A percentile compares a stretch with the other conserved stretches of the same genome.
Conservation (phyloP, 2,797 vertebrate species). For the Cyprinodon diabolis region DNA sequence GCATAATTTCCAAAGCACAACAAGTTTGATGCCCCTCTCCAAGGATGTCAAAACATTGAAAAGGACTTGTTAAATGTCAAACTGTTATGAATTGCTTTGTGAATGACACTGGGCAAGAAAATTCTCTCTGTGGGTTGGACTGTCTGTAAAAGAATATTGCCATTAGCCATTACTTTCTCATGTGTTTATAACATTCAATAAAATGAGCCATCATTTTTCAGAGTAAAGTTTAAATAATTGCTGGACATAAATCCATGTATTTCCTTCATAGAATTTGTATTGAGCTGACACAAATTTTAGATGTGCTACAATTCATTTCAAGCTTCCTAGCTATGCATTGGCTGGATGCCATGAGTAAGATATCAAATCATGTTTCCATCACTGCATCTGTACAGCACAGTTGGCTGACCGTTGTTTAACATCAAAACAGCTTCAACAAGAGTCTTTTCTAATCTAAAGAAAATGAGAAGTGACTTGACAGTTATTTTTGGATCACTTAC, state of each 20-base stretch:
- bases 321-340: background rate
- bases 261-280: background rate
- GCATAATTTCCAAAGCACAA: conserved; percentile 2
- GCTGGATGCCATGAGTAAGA: background rate
- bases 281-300: no score
- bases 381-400: background rate
- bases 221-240: background rate
- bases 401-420: conserved; percentile 3
- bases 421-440: background rate
- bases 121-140: background rate
- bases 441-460: background rate
- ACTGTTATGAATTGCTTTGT: background rate
- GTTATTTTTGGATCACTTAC: background rate
- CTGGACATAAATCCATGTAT: background rate
- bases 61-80: conserved; percentile 5
- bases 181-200: background rate
- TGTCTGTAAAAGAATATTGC: background rate
- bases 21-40: conserved; percentile 5
- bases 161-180: background rate
- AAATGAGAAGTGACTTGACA: background rate
- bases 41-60: conserved; percentile 6
- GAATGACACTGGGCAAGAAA: background rate
- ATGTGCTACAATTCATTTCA: background rate
- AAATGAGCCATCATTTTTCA: background rate
- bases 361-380: background rate